A percentile compares a stretch with the other conserved stretches of the same genome.
Conservation (phyloP, 1,140 invertebrate species). For the Neuroterus valhalla region DNA sequence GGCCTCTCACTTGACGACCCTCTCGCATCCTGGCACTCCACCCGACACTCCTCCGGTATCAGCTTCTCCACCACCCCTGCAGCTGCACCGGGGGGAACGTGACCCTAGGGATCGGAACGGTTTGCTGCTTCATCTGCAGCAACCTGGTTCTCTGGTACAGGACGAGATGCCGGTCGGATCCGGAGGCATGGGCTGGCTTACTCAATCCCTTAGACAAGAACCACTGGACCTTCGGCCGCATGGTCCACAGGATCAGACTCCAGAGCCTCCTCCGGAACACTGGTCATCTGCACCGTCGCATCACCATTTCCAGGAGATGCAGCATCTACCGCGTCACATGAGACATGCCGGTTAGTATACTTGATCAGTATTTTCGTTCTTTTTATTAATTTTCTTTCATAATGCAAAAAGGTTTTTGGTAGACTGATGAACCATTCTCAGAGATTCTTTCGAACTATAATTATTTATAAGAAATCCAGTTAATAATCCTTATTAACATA, state of each 20-base stretch:
- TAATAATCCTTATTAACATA: no score
- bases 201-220: conserved; percentile 81
- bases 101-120: conserved; percentile 63
- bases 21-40: conserved; percentile 81
- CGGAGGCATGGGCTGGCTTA: conserved; percentile 82
- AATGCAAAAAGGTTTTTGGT: no score
- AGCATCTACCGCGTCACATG: conserved; percentile 61
- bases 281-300: conserved; percentile 65
- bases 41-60: conserved; percentile 86
- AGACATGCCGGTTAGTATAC: conserved; percentile 66
- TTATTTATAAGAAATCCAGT: no score
- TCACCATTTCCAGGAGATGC: conserved; percentile 71
- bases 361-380: neutral
- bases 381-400: neutral
- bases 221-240: conserved; percentile 88
- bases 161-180: conserved; percentile 64
- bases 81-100: conserved; percentile 68
- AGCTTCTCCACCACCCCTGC: conserved; percentile 74
- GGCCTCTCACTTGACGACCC: conserved; percentile 65
- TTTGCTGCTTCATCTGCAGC: conserved; percentile 61
- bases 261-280: conserved; percentile 58
- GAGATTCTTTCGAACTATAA: no score
- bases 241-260: conserved; percentile 72
- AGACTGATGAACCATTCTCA: no score
- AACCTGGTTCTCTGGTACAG: conserved; percentile 58